A percentile compares a stretch with the other conserved stretches of the same genome.
Conservation (phyloP, 2,888 invertebrate species). For the Scaptomyza polygonia region DNA sequence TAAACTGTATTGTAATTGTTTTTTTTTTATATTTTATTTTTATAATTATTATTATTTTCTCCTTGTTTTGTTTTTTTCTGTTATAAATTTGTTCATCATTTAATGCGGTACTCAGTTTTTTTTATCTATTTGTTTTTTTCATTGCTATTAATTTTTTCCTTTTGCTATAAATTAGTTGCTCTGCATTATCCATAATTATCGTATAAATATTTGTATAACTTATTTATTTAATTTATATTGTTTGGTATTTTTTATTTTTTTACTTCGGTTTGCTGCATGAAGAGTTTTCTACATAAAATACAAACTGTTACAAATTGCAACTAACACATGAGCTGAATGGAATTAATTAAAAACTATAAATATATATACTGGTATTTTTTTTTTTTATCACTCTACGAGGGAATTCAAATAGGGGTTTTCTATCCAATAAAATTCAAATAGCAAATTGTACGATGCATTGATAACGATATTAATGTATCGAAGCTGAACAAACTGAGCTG, state of each 20-base stretch:
- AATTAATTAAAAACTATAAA: slow-evolving; percentile 9
- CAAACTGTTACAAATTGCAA: slow-evolving; percentile 43
- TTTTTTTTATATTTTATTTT: slow-evolving; percentile 3
- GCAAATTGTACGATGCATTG: neutral
- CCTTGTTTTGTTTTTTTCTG: slow-evolving; percentile 13
- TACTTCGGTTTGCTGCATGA: slow-evolving; percentile 48
- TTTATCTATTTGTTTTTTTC: slow-evolving; percentile 18
- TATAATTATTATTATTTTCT: slow-evolving; percentile 37
- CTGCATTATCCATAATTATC: slow-evolving; percentile 71
- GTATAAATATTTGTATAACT: slow-evolving; percentile 75
- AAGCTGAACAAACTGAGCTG: slow-evolving; percentile 6
- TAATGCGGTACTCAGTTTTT: slow-evolving; percentile 39
- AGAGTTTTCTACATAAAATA: slow-evolving; percentile 49
- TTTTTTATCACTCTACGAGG: slow-evolving; percentile 1
- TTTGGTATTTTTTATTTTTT: too few species aligned
- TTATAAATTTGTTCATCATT: slow-evolving; percentile 60
- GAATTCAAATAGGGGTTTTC: neutral
- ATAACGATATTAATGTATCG: neutral
- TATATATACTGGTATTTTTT: neutral
- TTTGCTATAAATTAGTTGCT: slow-evolving; percentile 53
- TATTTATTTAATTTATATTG: slow-evolving; percentile 45
- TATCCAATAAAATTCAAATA: neutral
- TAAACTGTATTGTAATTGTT: slow-evolving; percentile 51
- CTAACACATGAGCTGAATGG: slow-evolving; percentile 25
- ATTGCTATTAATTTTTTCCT: slow-evolving; percentile 1